Base-by-base conservation (phyloP, 2,797 vertebrate species). In the Setipinna tenuifilis region DNA sequence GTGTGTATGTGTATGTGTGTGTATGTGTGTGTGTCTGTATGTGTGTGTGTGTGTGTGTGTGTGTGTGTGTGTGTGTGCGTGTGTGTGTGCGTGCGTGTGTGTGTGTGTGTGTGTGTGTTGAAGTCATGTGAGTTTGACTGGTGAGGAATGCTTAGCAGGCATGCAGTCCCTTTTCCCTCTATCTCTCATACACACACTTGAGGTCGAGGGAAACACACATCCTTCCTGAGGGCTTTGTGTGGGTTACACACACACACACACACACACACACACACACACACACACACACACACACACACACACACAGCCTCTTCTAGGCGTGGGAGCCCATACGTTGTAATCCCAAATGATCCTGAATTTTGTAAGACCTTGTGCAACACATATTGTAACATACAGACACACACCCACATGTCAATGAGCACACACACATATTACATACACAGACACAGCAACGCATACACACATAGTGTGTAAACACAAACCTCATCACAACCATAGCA, bases 171-270 rank as follows among this genome's bases (percentile, higher is more conserved):
- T 19, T 19, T 58, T 71, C 78, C 23, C 28, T 83, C 31, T 12
- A 81, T 59, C 65, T 31, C 7, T 54, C 35, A 91, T 83, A 88
- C 86, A 85, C 85, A 75, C 88, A 89, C 93, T 92, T 92, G 92
- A 93, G 92, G 82, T 75, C 54, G 84, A 89, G 89, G 92, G 94
- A 95, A 95, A 91, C 90, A 83, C 86, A 85, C 87, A 95, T 95
- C 94, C 95, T 95, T 96, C 94, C 94, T 95, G 93, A 88, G 91
- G 85, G 54, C 85, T 86, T 91, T 89, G 86, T 90, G 82, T 91
- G 88, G 91, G 89, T 92, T 88, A 89, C 90, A 86, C 88, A 91
- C 88, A 88, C 90, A 9, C 6, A 10, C 25, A 10, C 62, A 44
- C 85, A 71, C 71, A 12, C 31, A 28, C 81, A 65, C 12, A 68